Percentiles rank a stretch among this genome's conserved stretches.
Evolutionary conservation across 1,140 invertebrate species (phyloP).

Genomic region (Saccostrea glomerata): DNA sequence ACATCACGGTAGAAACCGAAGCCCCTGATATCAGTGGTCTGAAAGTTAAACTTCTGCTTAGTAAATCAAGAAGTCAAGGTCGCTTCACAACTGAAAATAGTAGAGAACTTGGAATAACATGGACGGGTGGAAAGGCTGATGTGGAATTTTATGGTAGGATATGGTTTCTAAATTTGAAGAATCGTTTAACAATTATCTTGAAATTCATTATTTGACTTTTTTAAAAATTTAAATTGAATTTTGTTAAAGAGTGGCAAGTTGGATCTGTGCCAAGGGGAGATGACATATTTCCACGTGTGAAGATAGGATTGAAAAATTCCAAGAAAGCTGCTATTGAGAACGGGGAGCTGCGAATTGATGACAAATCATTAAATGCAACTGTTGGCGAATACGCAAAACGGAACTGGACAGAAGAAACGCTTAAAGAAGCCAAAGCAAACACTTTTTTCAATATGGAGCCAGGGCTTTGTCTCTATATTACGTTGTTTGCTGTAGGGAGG

Average conservation of each 20-base stretch:
- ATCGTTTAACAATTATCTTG: no score
- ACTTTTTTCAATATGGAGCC: slow-evolving; percentile 58
- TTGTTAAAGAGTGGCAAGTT: slow-evolving; percentile 57
- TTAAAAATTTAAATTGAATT: neutral
- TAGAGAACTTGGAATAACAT: slow-evolving; percentile 47
- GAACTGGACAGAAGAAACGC: slow-evolving; percentile 40
- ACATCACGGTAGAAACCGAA: slow-evolving; percentile 54
- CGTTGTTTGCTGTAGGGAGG: slow-evolving; percentile 49
- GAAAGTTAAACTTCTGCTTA: neutral
- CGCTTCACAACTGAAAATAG: slow-evolving; percentile 39
- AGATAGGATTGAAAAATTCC: slow-evolving; percentile 45
- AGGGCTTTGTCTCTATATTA: slow-evolving; percentile 54
- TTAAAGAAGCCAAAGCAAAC: neutral
- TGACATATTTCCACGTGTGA: slow-evolving; percentile 58
- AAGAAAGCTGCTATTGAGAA: slow-evolving; percentile 50
- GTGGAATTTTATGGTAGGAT: slow-evolving; percentile 58
- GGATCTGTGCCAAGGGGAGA: slow-evolving; percentile 43
- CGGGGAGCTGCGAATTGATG: slow-evolving; percentile 52
- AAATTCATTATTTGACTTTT: neutral
- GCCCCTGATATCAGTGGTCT: slow-evolving; percentile 52
- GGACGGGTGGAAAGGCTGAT: slow-evolving; percentile 37
- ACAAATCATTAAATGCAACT: slow-evolving; percentile 40
- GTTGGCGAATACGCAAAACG: slow-evolving; percentile 40
- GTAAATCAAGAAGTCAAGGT: neutral
- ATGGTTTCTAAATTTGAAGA: neutral